A percentile compares a stretch with the other conserved stretches of the same genome.
Conservation (phyloP, 2,113 vertebrate species). For the Columbina picui region DNA sequence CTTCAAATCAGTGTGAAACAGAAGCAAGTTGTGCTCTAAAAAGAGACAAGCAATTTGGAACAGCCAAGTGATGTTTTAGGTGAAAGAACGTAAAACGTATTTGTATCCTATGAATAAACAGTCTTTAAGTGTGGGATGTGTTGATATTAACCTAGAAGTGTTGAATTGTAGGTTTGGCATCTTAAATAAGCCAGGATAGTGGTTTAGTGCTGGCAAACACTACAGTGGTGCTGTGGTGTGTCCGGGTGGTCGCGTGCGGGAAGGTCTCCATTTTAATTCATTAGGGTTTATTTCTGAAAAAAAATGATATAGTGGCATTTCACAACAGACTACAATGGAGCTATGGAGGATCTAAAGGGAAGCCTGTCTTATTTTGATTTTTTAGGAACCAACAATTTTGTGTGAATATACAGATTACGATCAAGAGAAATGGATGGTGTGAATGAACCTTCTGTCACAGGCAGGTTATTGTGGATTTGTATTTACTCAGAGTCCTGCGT, state of each 20-base stretch:
- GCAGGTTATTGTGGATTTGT: background rate
- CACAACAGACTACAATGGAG: background rate
- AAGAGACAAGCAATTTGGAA: background rate
- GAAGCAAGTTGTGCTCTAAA: background rate
- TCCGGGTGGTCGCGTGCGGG: background rate
- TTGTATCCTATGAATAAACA: background rate
- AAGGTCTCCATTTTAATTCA: background rate
- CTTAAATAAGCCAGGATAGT: background rate
- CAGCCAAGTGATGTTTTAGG: background rate
- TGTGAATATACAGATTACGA: background rate
- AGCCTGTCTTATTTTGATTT: fast-evolving
- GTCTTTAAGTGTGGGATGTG: background rate
- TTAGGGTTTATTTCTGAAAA: background rate
- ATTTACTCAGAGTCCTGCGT: background rate
- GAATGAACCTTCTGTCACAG: background rate
- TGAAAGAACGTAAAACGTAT: background rate
- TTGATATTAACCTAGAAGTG: background rate
- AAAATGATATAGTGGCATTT: background rate
- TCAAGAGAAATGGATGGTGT: background rate
- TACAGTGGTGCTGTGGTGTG: background rate
- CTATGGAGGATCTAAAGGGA: background rate
- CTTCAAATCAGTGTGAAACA: background rate
- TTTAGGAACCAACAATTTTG: background rate
- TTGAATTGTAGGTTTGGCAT: background rate
- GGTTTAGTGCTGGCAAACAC: background rate